phyloP scores from a whole-genome alignment of 2,888 invertebrate species.

The Cetonia aurata region DNA sequence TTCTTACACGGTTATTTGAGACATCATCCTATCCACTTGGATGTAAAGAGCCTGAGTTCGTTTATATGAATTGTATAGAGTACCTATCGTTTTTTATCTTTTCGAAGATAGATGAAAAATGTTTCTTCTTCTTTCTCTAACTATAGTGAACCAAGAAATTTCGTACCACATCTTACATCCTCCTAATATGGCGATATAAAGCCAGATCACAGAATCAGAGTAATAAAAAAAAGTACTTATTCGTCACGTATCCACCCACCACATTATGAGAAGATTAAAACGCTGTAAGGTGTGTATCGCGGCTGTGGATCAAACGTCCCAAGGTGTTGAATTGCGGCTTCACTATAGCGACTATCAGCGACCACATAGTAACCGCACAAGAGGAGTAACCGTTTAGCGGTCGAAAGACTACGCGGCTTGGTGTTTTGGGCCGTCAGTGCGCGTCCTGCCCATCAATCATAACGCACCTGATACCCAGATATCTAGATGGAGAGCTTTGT shows the following conservation, averaged over 20 bases:
- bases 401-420: constrained; percentile 24
- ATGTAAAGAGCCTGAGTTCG: too few relatives aligned
- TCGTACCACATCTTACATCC: too few relatives aligned
- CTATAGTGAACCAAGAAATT: too few relatives aligned
- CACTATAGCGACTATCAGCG: constrained; percentile 52
- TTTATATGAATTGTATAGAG: too few relatives aligned
- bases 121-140: too few relatives aligned
- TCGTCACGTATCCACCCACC: constrained; percentile 59
- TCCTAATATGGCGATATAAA: too few relatives aligned
- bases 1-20: too few relatives aligned
- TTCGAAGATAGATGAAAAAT: too few relatives aligned
- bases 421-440: too few relatives aligned
- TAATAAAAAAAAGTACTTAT: constrained; percentile 31
- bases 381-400: constrained; percentile 62
- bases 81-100: too few relatives aligned
- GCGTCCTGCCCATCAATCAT: constrained; percentile 64
- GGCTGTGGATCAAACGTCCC: constrained; percentile 60
- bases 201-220: not conserved
- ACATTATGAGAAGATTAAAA: constrained; percentile 63
- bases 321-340: constrained; percentile 66
- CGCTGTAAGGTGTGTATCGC: constrained; percentile 59
- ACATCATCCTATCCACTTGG: too few relatives aligned
- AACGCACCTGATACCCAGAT: constrained; percentile 62
- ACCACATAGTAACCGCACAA: constrained; percentile 7
- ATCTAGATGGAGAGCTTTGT: constrained; percentile 52